These are phyloP conservation scores for Panthera tigris DNA, from an alignment of 2,113 vertebrate genomes.

Conservation along the genomic window DNA sequence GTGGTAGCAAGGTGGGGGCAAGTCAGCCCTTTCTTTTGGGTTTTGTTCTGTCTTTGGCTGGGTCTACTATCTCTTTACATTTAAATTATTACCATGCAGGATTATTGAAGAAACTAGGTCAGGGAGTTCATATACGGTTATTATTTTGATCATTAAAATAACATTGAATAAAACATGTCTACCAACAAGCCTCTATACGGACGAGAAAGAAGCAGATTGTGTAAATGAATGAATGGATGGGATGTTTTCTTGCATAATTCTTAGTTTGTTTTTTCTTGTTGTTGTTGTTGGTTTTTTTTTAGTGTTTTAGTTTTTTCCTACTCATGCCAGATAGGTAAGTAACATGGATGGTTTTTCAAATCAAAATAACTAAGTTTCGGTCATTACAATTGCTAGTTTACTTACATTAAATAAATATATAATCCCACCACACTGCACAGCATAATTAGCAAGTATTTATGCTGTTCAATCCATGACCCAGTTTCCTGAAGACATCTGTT, in stretches of 20 bases:
- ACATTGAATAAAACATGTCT: neutral
- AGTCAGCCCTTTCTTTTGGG: neutral
- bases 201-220: neutral
- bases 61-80: conserved; percentile 25
- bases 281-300: no score
- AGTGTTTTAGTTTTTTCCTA: neutral
- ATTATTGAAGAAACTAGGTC: neutral
- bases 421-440: neutral
- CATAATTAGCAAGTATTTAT: conserved; percentile 57
- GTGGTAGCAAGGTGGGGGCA: neutral
- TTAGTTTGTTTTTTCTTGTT: neutral
- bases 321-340: neutral
- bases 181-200: neutral
- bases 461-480: conserved; percentile 65
- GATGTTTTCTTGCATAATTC: neutral
- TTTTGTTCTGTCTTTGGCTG: conserved; percentile 5
- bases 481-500: conserved; percentile 70
- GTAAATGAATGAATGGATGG: neutral
- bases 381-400: neutral
- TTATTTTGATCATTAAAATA: conserved; percentile 32
- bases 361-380: neutral
- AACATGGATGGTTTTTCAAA: neutral
- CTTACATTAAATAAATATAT: conserved; percentile 48
- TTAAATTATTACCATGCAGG: neutral
- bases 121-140: neutral